Evolutionary conservation across 2,113 vertebrate species (phyloP).

Genomic region (Seriola aureovittata): DNA sequence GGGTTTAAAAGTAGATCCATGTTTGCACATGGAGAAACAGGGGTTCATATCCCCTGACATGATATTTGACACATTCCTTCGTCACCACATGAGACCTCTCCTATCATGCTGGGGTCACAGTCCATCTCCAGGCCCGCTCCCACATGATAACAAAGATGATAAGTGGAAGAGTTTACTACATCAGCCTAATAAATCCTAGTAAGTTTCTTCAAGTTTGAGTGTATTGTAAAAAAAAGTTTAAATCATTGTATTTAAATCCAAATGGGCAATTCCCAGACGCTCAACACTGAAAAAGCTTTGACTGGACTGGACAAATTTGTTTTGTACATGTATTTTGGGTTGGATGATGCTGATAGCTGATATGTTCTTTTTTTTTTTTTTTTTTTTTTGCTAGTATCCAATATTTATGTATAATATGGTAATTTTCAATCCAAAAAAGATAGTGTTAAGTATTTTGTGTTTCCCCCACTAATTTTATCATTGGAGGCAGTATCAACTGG

Average conservation of each 20-base stretch:
- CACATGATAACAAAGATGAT: slow-evolving; percentile 56
- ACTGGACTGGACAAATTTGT: no score
- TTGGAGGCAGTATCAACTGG: not conserved
- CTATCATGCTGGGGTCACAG: slow-evolving; percentile 64
- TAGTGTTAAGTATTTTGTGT: not conserved
- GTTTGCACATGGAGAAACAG: slow-evolving; percentile 11
- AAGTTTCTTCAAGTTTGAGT: not conserved
- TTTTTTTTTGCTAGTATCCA: not conserved
- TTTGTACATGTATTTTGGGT: no score
- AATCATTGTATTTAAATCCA: not conserved
- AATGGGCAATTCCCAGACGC: not conserved
- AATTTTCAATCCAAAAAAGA: not conserved
- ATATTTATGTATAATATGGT: no score
- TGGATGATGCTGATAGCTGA: no score
- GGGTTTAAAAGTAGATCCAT: not conserved
- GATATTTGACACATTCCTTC: not conserved
- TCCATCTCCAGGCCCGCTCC: slow-evolving; percentile 45
- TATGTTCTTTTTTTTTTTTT: not conserved
- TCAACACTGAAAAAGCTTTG: no score
- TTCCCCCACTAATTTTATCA: not conserved
- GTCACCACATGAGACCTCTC: slow-evolving; percentile 10
- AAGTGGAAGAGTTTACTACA: slow-evolving; percentile 2
- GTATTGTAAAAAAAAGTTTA: not conserved
- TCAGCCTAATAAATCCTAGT: not conserved
- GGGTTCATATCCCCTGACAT: not conserved